Evolutionary conservation across 2,888 invertebrate genomes (phyloP).

Genomic region (Malacosoma neustria): DNA sequence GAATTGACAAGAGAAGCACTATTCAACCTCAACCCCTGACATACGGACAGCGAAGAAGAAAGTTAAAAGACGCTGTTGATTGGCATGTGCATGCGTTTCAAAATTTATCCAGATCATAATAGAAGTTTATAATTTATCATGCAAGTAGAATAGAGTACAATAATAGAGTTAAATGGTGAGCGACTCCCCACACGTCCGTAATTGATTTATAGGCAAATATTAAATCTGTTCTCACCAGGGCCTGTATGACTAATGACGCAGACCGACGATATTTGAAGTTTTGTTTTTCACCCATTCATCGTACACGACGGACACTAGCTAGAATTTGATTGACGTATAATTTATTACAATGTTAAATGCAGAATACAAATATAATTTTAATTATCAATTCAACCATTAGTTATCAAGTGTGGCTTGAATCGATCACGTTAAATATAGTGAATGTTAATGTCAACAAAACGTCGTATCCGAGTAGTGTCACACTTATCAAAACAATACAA

Average conservation of each 20-base stretch:
- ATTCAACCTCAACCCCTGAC: too few relatives aligned
- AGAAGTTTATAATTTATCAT: slow-evolving; percentile 37
- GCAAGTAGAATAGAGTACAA: slow-evolving; percentile 40
- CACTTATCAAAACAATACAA: slow-evolving; percentile 73
- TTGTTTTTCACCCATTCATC: slow-evolving; percentile 47
- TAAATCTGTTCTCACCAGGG: slow-evolving; percentile 64
- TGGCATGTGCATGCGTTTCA: not conserved
- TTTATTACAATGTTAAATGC: slow-evolving; percentile 24
- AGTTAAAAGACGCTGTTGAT: too few relatives aligned
- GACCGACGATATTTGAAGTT: slow-evolving; percentile 42
- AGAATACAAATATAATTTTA: not conserved
- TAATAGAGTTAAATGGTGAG: slow-evolving; percentile 50
- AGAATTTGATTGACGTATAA: slow-evolving; percentile 45
- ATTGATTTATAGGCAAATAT: slow-evolving; percentile 72
- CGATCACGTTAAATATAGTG: slow-evolving; percentile 52
- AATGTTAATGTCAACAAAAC: slow-evolving; percentile 61
- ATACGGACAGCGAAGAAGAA: too few relatives aligned
- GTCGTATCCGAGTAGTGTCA: slow-evolving; percentile 44
- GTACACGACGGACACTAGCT: slow-evolving; percentile 32
- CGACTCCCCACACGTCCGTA: slow-evolving; percentile 49
- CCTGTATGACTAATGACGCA: slow-evolving; percentile 53
- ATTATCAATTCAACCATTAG: slow-evolving; percentile 5
- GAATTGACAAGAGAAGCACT: too few relatives aligned
- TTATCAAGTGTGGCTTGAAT: slow-evolving; percentile 29
- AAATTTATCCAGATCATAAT: slow-evolving; percentile 15